Evolutionary conservation across 2,113 vertebrate genomes (phyloP).

Genomic region (Pandion haliaetus): DNA sequence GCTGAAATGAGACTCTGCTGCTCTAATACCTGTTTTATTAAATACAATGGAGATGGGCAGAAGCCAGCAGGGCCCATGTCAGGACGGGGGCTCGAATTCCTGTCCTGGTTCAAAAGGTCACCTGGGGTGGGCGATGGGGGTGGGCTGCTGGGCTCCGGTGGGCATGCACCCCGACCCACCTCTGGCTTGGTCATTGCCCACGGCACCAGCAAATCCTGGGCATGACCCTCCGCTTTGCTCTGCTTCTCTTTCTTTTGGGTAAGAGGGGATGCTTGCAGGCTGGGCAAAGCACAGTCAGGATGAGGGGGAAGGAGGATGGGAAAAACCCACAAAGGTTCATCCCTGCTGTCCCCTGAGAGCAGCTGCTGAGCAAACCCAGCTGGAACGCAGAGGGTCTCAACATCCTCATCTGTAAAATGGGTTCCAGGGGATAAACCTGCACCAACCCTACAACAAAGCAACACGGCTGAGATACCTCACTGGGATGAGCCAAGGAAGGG

Average conservation of each 20-base stretch:
- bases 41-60: neutral
- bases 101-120: slow-evolving; percentile 38
- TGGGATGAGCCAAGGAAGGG: neutral
- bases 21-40: slow-evolving; percentile 68
- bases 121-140: neutral
- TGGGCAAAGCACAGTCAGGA: neutral
- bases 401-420: neutral
- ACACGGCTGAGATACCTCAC: rapidly evolving
- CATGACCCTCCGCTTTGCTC: neutral
- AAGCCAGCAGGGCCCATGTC: neutral
- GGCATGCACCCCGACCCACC: neutral
- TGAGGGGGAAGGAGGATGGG: neutral
- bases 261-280: neutral
- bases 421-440: neutral
- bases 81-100: neutral
- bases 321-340: neutral
- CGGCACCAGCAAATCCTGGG: neutral
- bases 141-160: rapidly evolving
- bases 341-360: too few species aligned
- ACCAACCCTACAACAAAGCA: neutral
- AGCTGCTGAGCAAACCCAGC: neutral
- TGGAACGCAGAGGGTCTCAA: rapidly evolving
- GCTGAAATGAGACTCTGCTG: neutral
- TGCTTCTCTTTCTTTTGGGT: neutral
- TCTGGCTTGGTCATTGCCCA: neutral